Evolutionary conservation across 1,140 invertebrate species (phyloP).

Genomic region (Micrasema minimum): DNA sequence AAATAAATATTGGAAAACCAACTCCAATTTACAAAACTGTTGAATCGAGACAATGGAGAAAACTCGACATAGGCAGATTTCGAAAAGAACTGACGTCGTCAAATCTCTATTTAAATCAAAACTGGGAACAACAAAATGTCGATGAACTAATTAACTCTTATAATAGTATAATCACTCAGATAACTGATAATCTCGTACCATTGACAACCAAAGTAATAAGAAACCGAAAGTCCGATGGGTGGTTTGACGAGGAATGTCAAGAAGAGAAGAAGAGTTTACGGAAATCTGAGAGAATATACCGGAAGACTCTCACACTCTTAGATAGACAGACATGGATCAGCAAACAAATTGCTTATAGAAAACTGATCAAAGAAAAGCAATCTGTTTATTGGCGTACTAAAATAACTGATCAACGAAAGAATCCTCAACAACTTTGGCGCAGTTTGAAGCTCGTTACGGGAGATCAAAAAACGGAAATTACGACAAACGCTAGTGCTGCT

Average conservation of each 20-base stretch:
- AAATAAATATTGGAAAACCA: too few relatives aligned
- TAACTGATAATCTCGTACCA: background rate
- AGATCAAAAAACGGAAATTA: background rate
- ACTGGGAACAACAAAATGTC: background rate
- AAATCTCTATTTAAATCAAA: too few relatives aligned
- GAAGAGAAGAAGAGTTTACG: background rate
- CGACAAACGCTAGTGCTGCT: background rate
- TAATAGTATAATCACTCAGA: background rate
- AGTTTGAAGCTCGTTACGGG: background rate
- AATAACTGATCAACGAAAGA: background rate
- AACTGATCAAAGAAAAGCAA: background rate
- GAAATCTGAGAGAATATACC: background rate
- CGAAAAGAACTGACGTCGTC: too few relatives aligned
- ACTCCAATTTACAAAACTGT: too few relatives aligned
- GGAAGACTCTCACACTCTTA: background rate
- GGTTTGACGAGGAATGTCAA: slow-evolving; percentile 1
- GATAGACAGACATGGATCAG: background rate
- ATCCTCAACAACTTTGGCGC: background rate
- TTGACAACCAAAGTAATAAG: background rate
- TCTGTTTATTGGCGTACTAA: background rate
- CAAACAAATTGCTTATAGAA: background rate
- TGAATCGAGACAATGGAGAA: too few relatives aligned
- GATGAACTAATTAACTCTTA: background rate
- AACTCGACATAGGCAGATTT: too few relatives aligned
- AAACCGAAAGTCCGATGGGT: background rate